Conservation (phyloP, 2,797 vertebrate species). For the Helostoma temminkii region DNA sequence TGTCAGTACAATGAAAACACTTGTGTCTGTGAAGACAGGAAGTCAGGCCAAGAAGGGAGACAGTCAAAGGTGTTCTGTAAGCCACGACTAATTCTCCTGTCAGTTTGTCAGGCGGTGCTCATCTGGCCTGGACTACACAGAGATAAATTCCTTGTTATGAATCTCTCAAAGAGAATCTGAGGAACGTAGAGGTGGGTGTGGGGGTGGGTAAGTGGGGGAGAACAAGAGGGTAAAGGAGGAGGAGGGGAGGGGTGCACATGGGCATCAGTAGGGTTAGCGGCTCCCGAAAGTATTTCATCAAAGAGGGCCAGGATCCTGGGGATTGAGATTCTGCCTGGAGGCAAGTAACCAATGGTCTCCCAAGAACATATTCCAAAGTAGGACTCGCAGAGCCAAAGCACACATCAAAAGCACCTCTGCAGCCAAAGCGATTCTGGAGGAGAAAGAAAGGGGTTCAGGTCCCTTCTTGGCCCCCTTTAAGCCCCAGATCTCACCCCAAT, state of each 20-base stretch:
- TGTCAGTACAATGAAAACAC: conserved; percentile 35
- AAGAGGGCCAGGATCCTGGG: conserved; percentile 86
- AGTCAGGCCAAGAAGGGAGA: conserved; percentile 55
- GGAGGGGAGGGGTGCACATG: conserved; percentile 65
- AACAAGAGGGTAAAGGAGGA: conserved; percentile 71
- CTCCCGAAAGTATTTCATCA: conserved; percentile 90
- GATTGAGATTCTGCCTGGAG: conserved; percentile 88
- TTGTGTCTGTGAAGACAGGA: conserved; percentile 55
- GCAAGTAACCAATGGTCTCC: conserved; percentile 88
- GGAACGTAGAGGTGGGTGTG: conserved; percentile 66
- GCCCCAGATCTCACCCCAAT: conserved; percentile 88
- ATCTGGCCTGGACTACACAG: conserved; percentile 80
- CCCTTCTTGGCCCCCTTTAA: conserved; percentile 80
- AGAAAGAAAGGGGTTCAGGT: conserved; percentile 83
- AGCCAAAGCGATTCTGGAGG: conserved; percentile 86
- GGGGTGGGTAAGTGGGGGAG: no score
- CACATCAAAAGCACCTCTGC: conserved; percentile 88
- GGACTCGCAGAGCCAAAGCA: conserved; percentile 87
- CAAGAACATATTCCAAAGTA: conserved; percentile 89
- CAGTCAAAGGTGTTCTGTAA: conserved; percentile 74
- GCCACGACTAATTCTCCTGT: conserved; percentile 80
- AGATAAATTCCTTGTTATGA: conserved; percentile 85
- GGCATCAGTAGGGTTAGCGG: conserved; percentile 83
- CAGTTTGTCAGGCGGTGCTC: conserved; percentile 82
- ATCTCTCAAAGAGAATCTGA: conserved; percentile 80